Conservation (phyloP, 2,888 invertebrate species). For the Drosophila borealis region DNA sequence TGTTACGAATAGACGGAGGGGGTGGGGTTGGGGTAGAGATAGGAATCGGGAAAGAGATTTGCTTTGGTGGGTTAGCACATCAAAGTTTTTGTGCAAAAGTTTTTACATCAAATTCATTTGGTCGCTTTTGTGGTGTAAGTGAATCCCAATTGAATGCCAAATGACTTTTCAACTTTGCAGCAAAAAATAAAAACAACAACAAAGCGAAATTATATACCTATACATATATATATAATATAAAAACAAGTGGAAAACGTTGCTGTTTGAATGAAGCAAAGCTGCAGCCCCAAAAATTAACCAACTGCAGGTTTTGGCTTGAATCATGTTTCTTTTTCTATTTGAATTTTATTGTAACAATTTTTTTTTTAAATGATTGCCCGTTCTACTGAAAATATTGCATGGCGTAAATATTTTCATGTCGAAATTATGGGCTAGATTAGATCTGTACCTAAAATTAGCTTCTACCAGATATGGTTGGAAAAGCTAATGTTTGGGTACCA, state of each 20-base stretch:
- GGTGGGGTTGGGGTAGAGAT: too few relatives aligned
- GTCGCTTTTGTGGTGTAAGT: slow-evolving; percentile 63
- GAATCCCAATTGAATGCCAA: slow-evolving; percentile 71
- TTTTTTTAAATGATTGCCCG: too few relatives aligned
- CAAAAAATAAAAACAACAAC: slow-evolving; percentile 5
- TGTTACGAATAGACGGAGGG: slow-evolving; percentile 41
- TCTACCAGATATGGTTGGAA: too few relatives aligned
- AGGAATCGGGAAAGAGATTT: not conserved
- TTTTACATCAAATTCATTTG: slow-evolving; percentile 78
- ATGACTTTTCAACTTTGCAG: slow-evolving; percentile 70
- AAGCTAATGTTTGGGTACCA: too few relatives aligned
- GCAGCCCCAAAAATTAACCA: too few relatives aligned
- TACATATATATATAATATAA: slow-evolving; percentile 2
- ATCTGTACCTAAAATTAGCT: too few relatives aligned
- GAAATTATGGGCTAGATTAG: too few relatives aligned
- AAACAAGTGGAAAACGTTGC: not conserved
- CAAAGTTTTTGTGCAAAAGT: slow-evolving; percentile 59
- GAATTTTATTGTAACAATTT: too few relatives aligned
- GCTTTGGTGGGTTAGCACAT: slow-evolving; percentile 33
- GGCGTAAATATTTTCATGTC: too few relatives aligned
- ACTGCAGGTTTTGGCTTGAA: too few relatives aligned
- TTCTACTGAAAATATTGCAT: too few relatives aligned
- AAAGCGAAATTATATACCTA: slow-evolving; percentile 11
- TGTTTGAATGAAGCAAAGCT: not conserved
- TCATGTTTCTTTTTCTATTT: too few relatives aligned